Base-by-base conservation (phyloP, 2,797 vertebrate species). In the Scolopax rusticola region DNA sequence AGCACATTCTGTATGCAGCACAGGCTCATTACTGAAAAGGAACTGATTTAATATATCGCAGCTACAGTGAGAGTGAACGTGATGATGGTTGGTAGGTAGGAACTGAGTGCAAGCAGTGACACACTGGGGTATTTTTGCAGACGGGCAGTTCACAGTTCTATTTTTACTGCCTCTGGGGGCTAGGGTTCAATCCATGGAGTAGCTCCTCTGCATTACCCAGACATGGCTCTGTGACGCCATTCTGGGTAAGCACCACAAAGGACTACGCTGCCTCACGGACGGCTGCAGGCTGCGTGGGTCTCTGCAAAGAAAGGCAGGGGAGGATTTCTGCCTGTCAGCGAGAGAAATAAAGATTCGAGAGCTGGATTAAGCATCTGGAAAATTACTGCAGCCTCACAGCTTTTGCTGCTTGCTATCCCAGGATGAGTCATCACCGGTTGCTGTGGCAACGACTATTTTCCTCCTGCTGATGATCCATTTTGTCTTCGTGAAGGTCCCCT, bases 371-470 rank as follows among this genome's bases (percentile, higher is more conserved):
- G 97, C 97, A 97, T 96, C 97, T 98, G 98, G 98, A 98, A 98
- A 98, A 98, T 98, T 97, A 97, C 98, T 96, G 97, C 97, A 98
- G 97, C 89, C 97, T 98, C 95, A 92, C 27, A 38, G 93, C 67
- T 97, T 94, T 76, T 20, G 32, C 93, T 28, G 93, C 95, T 94
- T 91, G 95, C 79, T 74, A 50, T 48, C 89, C 92, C 51, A 0
- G 70, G 90, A 87, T 98, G 98, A 98, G 93, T 98, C 98, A 98
- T 88, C 97, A 17, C 73, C 15, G 9, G 97, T 98, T 98, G 95
- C 97, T 61, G 1, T 21, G 80, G 97, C 96, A 98, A 98, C 91
- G 0, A 89, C 94, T 90, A 93, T 96, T 97, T 96, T 97, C 94
- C 94, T 70, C 87, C 93, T 57, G 76, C 95, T 63, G 85, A 82